Evolutionary conservation across 2,113 vertebrate genomes (phyloP).

Genomic region (Trogon melanurus): DNA sequence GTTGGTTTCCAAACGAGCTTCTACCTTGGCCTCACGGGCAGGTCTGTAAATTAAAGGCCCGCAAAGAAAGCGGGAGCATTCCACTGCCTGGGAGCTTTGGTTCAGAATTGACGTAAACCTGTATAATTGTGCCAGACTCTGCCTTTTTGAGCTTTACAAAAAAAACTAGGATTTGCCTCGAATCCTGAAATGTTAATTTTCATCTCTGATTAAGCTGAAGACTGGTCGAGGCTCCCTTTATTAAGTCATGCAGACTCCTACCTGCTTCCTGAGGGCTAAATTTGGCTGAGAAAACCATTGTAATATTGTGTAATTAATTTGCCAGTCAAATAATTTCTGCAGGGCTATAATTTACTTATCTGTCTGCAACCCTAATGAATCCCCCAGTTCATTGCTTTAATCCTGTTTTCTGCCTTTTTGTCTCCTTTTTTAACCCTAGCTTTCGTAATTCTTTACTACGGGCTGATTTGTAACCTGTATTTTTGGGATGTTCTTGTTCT

Average conservation of each 20-base stretch:
- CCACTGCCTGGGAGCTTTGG: background rate
- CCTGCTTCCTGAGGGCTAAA: constrained; percentile 34
- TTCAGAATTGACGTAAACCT: background rate
- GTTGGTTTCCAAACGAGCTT: background rate
- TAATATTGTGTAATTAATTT: constrained; percentile 52
- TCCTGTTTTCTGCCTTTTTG: constrained; percentile 17
- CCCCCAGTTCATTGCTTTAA: background rate
- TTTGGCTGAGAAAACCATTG: background rate
- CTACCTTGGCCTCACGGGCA: background rate
- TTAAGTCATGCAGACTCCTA: constrained; percentile 17
- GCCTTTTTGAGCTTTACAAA: background rate
- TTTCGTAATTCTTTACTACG: background rate
- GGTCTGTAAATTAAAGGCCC: background rate
- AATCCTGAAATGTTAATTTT: background rate
- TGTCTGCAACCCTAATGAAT: constrained; percentile 12
- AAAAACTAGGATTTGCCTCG: background rate
- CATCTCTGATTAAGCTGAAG: background rate
- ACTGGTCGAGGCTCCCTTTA: constrained; percentile 6
- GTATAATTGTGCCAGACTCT: background rate
- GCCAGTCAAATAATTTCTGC: constrained; percentile 56
- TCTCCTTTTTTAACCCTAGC: background rate
- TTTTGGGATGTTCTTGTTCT: background rate
- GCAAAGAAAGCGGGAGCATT: background rate
- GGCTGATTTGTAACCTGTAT: background rate
- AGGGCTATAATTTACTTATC: constrained; percentile 43